These are phyloP conservation scores for Myanophis thanlyinensis DNA, from an alignment of 2,113 vertebrate species.

Conservation along the genomic window DNA sequence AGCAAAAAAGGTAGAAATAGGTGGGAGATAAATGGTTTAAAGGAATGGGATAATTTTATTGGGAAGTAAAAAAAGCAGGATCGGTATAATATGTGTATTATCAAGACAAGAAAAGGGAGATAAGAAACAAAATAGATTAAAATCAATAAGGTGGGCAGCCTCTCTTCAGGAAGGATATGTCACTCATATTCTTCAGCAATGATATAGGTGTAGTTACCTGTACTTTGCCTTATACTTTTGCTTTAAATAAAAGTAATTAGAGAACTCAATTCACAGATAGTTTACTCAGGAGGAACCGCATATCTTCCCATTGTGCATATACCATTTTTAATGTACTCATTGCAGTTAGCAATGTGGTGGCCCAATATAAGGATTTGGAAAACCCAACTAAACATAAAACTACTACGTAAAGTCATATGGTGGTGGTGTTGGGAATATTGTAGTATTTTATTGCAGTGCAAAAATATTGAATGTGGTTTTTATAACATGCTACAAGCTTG, in stretches of 20 bases:
- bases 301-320: not conserved
- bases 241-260: not conserved
- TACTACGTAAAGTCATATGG: not conserved
- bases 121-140: not conserved
- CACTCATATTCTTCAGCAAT: not conserved
- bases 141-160: not conserved
- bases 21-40: not conserved
- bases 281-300: not conserved
- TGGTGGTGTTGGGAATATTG: not conserved
- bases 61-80: not conserved
- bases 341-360: not conserved
- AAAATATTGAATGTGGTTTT: not conserved
- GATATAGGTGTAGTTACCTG: not conserved
- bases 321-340: not conserved
- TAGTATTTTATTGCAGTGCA: not conserved
- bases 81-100: not conserved
- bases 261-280: not conserved
- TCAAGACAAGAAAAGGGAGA: not conserved
- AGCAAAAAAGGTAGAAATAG: not conserved
- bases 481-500: not conserved
- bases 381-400: not conserved
- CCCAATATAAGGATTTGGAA: not conserved
- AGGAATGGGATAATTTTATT: not conserved
- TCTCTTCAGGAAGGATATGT: not conserved
- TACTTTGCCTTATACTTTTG: not conserved